phyloP scores from a whole-genome alignment of 2,888 invertebrate genomes.

The Halictus ligatus region DNA sequence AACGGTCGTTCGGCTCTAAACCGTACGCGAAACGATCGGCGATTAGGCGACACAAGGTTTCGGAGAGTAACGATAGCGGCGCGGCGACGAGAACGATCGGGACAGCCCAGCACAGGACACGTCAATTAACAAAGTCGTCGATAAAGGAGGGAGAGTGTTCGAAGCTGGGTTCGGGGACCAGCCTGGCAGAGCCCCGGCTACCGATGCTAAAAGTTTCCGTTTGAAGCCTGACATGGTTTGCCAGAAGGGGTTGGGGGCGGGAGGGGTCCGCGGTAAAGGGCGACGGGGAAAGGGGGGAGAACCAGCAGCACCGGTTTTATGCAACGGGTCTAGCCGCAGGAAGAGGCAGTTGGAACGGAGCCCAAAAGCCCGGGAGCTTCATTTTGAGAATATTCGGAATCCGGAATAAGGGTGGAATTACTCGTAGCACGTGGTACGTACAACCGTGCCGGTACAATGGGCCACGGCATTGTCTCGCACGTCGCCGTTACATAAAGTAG shows the following conservation, averaged over 20 bases:
- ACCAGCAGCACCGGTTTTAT: slow-evolving; percentile 34
- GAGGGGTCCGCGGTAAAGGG: slow-evolving; percentile 23
- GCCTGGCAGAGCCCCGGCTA: not conserved
- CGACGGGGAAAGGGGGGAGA: slow-evolving; percentile 21
- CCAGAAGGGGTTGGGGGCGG: not conserved
- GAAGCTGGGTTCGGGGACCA: not conserved
- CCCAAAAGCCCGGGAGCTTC: slow-evolving; percentile 63
- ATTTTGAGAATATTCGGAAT: slow-evolving; percentile 68
- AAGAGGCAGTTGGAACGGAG: slow-evolving; percentile 62
- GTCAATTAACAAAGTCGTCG: not conserved
- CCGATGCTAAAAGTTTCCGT: slow-evolving; percentile 46
- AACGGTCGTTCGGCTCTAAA: not conserved
- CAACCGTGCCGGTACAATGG: slow-evolving; percentile 59
- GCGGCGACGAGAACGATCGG: not conserved
- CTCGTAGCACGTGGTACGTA: slow-evolving; percentile 65
- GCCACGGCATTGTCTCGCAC: slow-evolving; percentile 63
- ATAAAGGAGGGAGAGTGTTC: not conserved
- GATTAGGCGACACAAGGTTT: not conserved
- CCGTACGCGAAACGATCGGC: not conserved
- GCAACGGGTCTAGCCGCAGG: slow-evolving; percentile 43
- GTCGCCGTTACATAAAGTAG: slow-evolving; percentile 68
- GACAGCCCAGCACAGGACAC: not conserved
- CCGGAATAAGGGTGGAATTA: slow-evolving; percentile 68
- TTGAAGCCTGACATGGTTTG: slow-evolving; percentile 46
- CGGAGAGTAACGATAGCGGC: not conserved